Evolutionary conservation across 1,140 invertebrate genomes (phyloP), one percentile per base, ranked within the genome.

Genomic region (Schlechtendalia chinensis): DNA sequence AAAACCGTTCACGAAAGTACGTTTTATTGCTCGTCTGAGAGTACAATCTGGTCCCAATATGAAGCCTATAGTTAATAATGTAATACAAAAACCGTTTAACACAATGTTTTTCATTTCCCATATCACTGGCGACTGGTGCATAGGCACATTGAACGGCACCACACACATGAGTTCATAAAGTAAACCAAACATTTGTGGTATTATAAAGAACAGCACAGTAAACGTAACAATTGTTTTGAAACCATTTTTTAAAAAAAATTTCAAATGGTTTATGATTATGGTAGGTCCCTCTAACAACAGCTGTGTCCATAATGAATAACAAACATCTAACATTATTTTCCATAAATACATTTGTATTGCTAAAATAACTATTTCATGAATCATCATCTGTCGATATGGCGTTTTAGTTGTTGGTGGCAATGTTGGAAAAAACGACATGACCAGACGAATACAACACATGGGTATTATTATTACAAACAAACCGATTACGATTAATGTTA

Each of bases 11-110:
- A 71, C 29, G 84, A 93, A 93, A 19, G 94, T 95, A 83, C 94
- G 90, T 85, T 99, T 97, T 67, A 99, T 92, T 1, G 94, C 94
- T 6, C 92, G 87, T 67, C 96, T 92, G 80, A 99, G 87, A 85
- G 92, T 91, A 93, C 96, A 98, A 85, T 98, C 96, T 0, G 97
- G 97, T 0, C 96, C 96, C 95, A 98, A 98, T 90, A 99, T 93
- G 8, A 39, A 39, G 32, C 3, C 3, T 1, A 94, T 96, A 5
- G 98, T 87, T 1, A 96, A 97, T 83, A 95, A 97, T 22, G 96
- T 93, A 81, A 99, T 98, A 88, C 99, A 99, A 1, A 96, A 97
- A 85, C 98, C 98, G 87, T 14, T 99, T 94, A 17, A 97, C 97
- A 10, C 98, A 87, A 0, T 96, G 96, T 96, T 96, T 98, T 87